Percentiles rank a stretch among this genome's conserved stretches.
Conservation (phyloP, 2,113 vertebrate species). For the Triplophysa tibetana region DNA sequence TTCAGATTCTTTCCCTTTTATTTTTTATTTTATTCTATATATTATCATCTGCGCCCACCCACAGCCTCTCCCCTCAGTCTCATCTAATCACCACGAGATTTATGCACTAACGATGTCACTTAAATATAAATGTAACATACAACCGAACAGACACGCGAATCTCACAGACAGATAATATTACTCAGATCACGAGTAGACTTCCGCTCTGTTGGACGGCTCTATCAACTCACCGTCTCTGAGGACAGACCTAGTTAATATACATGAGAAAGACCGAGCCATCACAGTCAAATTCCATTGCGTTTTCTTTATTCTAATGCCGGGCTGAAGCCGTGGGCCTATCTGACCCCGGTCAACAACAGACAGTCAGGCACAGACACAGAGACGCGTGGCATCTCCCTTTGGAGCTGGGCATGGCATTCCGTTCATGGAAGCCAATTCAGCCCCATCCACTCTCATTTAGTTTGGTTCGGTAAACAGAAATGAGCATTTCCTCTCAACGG, state of each 20-base stretch:
- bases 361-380: not conserved
- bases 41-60: too few relatives aligned
- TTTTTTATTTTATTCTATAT: too few relatives aligned
- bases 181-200: not conserved
- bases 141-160: not conserved
- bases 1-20: too few relatives aligned
- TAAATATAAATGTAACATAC: not conserved
- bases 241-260: conserved; percentile 20
- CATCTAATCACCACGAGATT: too few relatives aligned
- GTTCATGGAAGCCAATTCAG: conserved; percentile 39
- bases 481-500: conserved; percentile 38
- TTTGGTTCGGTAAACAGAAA: conserved; percentile 35
- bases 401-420: not conserved
- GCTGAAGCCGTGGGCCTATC: not conserved
- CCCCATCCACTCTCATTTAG: conserved; percentile 39
- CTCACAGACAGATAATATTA: not conserved
- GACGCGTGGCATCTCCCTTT: conserved; percentile 10
- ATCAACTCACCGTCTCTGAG: not conserved
- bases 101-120: not conserved
- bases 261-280: conserved; percentile 22
- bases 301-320: not conserved
- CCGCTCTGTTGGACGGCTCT: conserved; percentile 8
- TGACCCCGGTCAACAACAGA: conserved; percentile 3
- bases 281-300: conserved; percentile 9
- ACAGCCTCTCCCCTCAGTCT: too few relatives aligned